Conservation (phyloP, 2,797 vertebrate species). For the Schizopygopsis malacanthus region DNA sequence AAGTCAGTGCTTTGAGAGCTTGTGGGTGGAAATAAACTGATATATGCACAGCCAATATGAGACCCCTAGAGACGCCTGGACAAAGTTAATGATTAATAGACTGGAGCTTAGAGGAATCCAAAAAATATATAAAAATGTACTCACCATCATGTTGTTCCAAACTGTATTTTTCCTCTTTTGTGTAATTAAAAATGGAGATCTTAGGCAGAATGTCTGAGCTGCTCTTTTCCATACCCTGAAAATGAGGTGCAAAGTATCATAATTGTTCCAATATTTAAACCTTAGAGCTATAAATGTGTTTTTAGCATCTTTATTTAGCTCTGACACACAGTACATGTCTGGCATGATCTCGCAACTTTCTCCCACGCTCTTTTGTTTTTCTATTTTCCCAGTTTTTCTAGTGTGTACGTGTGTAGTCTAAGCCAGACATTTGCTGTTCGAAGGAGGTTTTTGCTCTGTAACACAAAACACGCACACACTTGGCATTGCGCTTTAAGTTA, state of each 20-base stretch:
- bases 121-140: neutral
- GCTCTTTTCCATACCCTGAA: neutral
- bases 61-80: neutral
- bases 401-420: neutral
- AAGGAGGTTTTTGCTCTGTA: slow-evolving; percentile 26
- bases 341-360: slow-evolving; percentile 17
- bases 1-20: slow-evolving; percentile 19
- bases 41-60: slow-evolving; percentile 30
- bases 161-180: neutral
- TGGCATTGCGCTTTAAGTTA: slow-evolving; percentile 28
- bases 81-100: slow-evolving; percentile 2
- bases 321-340: slow-evolving; percentile 7
- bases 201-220: neutral
- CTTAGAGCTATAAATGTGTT: neutral
- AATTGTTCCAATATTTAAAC: neutral
- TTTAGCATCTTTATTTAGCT: neutral
- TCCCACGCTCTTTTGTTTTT: neutral
- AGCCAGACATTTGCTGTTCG: neutral
- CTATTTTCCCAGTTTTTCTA: slow-evolving; percentile 12
- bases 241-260: neutral
- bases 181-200: neutral
- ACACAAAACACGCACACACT: slow-evolving; percentile 1
- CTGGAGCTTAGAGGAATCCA: neutral
- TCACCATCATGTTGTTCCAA: neutral
- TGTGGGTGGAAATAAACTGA: slow-evolving; percentile 34